Conservation (phyloP, 2,888 invertebrate species). For the Andrena haemorrhoa region DNA sequence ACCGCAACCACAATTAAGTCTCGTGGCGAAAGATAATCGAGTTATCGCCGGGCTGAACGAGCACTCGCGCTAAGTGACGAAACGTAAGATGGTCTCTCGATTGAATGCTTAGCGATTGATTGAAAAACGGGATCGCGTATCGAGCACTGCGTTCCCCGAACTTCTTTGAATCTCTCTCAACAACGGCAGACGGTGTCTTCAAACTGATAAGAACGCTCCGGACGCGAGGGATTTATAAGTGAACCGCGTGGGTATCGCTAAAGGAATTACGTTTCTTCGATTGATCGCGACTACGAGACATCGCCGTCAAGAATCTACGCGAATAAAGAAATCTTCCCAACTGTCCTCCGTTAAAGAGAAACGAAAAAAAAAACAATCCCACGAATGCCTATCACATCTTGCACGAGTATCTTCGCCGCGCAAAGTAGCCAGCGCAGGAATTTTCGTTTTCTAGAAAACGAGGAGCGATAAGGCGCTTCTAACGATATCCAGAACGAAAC, state of each 20-base stretch:
- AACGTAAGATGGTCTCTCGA: neutral
- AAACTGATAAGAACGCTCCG: conserved; percentile 80
- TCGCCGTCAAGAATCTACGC: neutral
- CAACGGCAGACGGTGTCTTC: conserved; percentile 75
- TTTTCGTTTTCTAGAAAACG: neutral
- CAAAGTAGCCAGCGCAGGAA: neutral
- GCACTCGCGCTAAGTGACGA: conserved; percentile 14
- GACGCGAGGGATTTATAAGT: conserved; percentile 68
- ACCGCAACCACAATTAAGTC: too few relatives aligned
- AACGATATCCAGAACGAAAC: neutral
- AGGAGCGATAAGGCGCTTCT: conserved; percentile 4
- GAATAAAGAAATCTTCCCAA: conserved; percentile 14
- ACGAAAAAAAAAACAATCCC: neutral
- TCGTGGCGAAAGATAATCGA: neutral
- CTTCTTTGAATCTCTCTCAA: conserved; percentile 64
- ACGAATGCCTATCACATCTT: neutral
- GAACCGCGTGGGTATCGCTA: conserved; percentile 67
- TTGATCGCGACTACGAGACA: conserved; percentile 50
- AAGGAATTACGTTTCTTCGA: conserved; percentile 63
- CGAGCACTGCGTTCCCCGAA: conserved; percentile 38
- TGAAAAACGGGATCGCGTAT: conserved; percentile 42
- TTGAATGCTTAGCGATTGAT: conserved; percentile 3
- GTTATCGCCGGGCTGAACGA: neutral
- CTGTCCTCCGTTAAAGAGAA: neutral
- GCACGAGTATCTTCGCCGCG: neutral